A percentile compares a stretch with the other conserved stretches of the same genome.
Conservation (phyloP, 2,113 vertebrate species). For the Anarrhichthys ocellatus region DNA sequence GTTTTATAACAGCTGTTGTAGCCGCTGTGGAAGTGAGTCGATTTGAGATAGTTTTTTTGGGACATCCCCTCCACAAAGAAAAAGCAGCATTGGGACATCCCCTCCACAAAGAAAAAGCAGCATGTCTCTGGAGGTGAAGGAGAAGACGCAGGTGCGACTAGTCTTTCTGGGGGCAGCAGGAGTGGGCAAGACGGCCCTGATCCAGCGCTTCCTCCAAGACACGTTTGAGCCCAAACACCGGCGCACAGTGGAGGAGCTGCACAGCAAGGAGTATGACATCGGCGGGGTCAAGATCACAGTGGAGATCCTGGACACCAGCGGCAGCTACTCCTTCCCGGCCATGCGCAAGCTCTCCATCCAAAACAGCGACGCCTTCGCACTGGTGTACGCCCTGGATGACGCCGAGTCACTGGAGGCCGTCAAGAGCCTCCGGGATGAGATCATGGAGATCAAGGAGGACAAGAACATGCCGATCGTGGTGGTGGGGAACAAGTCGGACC, state of each 20-base stretch:
- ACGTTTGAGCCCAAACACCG: conserved; percentile 91
- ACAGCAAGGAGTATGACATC: conserved; percentile 91
- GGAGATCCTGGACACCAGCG: conserved; percentile 93
- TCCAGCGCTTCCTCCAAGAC: conserved; percentile 90
- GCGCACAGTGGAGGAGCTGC: conserved; percentile 93
- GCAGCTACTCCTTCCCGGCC: conserved; percentile 94
- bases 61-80: background rate
- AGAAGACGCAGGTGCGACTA: conserved; percentile 89
- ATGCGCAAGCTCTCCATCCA: conserved; percentile 94
- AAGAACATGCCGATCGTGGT: conserved; percentile 90
- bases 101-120: background rate
- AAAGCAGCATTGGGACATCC: conserved; percentile 68
- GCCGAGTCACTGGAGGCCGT: conserved; percentile 89
- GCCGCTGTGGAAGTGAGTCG: conserved; percentile 2
- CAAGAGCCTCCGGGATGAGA: conserved; percentile 90
- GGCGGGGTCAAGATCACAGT: conserved; percentile 86
- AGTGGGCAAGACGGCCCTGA: conserved; percentile 91
- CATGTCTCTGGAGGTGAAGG: conserved; percentile 90
- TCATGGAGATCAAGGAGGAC: conserved; percentile 92
- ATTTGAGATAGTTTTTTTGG: background rate
- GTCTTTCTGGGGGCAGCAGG: conserved; percentile 92
- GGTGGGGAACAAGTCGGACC: conserved; percentile 91
- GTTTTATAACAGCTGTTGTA: conserved; percentile 16
- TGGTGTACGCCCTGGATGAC: conserved; percentile 91
- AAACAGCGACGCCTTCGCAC: conserved; percentile 90